Conservation (phyloP, 2,888 invertebrate genomes). For the Nezara viridula region DNA sequence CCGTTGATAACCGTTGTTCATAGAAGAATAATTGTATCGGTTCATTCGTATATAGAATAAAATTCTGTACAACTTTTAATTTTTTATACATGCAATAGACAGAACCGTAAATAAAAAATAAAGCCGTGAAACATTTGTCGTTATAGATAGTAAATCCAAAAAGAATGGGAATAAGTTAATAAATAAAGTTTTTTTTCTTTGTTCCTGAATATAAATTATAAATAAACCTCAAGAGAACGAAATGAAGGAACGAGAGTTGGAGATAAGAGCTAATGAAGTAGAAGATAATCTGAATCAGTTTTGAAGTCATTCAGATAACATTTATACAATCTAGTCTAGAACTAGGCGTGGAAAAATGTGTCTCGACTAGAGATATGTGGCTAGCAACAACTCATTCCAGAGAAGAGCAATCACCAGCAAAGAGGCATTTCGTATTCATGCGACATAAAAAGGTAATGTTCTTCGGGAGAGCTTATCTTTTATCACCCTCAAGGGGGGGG, state of each 20-base stretch:
- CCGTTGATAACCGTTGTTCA: no score
- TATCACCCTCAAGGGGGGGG: constrained; percentile 30
- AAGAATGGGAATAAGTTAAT: no score
- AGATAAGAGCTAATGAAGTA: background rate
- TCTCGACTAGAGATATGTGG: background rate
- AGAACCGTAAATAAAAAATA: no score
- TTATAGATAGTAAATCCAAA: no score
- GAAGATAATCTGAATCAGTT: background rate
- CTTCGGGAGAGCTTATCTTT: constrained; percentile 53
- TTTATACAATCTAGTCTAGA: background rate
- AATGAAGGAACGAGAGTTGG: background rate
- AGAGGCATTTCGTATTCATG: constrained; percentile 14
- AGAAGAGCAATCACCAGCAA: background rate
- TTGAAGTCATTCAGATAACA: background rate
- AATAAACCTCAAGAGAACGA: no score
- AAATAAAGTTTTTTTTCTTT: no score
- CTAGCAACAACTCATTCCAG: background rate
- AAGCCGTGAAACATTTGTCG: no score
- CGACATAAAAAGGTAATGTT: constrained; percentile 30
- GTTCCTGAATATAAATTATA: no score
- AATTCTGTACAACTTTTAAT: no score
- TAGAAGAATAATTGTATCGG: no score
- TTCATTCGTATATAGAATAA: no score
- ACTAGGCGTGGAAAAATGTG: background rate
- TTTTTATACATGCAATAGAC: no score